Evolutionary conservation across 2,113 vertebrate genomes (phyloP).

Genomic region (Coturnix japonica): DNA sequence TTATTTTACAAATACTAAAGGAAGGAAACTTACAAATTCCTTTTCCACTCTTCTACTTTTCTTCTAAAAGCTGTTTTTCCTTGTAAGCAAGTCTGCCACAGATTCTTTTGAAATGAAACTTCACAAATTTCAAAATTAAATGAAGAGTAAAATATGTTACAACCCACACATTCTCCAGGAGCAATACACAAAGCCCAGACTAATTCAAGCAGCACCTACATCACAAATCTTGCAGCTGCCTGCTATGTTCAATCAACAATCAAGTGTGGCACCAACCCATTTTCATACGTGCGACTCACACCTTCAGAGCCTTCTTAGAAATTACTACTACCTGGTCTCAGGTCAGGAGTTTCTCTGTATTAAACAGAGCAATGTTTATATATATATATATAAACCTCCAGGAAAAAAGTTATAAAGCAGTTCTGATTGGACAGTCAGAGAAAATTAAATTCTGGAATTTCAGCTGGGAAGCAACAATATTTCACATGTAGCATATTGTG

Average conservation of each 20-base stretch:
- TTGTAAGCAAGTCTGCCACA: not conserved
- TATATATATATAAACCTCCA: too few species aligned
- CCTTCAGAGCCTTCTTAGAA: not conserved
- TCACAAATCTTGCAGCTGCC: not conserved
- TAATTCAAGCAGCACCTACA: not conserved
- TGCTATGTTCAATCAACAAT: not conserved
- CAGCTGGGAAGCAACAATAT: not conserved
- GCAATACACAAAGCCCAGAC: not conserved
- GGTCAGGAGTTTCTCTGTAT: not conserved
- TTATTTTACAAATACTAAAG: not conserved
- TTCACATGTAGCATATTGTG: not conserved
- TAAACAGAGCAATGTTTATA: too few species aligned
- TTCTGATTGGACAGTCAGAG: not conserved
- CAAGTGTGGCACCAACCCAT: not conserved
- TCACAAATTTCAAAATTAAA: not conserved
- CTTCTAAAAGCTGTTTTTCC: not conserved
- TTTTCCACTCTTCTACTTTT: not conserved
- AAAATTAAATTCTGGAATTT: not conserved
- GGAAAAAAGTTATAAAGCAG: not conserved
- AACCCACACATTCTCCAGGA: not conserved
- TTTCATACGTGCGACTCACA: not conserved
- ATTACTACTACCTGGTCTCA: not conserved
- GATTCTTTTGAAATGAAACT: not conserved
- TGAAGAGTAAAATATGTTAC: not conserved
- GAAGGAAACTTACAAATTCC: not conserved